These are phyloP conservation scores for Lophura nycthemera DNA, from an alignment of 2,113 vertebrate species.

Conservation along the genomic window DNA sequence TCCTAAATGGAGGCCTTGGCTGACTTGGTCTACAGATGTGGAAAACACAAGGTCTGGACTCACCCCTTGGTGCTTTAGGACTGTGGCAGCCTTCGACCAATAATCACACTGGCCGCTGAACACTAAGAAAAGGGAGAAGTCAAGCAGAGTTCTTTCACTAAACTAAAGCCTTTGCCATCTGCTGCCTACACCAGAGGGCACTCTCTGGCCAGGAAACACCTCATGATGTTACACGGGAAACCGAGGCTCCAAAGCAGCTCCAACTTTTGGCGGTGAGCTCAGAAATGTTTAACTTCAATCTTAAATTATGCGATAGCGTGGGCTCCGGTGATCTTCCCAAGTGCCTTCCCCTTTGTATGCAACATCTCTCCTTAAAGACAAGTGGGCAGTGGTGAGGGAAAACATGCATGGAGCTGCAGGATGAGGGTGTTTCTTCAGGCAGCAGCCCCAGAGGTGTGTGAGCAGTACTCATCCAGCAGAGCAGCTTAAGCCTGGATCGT, in stretches of 20 bases:
- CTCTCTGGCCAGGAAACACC: background rate
- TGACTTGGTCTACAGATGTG: background rate
- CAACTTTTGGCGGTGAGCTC: background rate
- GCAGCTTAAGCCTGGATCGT: background rate
- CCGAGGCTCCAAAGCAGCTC: background rate
- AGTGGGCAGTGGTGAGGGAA: background rate
- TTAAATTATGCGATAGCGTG: rapidly evolving
- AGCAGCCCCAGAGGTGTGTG: rapidly evolving
- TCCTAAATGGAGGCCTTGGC: background rate
- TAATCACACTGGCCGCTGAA: background rate
- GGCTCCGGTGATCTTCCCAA: background rate
- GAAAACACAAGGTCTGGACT: rapidly evolving
- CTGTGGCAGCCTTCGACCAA: rapidly evolving
- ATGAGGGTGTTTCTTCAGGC: rapidly evolving
- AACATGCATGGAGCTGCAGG: rapidly evolving
- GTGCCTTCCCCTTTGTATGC: background rate
- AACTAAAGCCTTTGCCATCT: background rate
- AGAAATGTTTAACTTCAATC: background rate
- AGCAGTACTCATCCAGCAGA: background rate
- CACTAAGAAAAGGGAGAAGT: background rate
- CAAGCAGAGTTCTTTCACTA: background rate
- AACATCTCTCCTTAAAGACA: background rate
- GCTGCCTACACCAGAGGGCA: slow-evolving; percentile 29
- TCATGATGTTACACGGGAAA: rapidly evolving
- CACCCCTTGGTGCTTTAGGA: background rate